Percentiles rank a stretch among this genome's conserved stretches.
Conservation (phyloP, 2,797 vertebrate genomes). For the Hapalemur alaotrensis region DNA sequence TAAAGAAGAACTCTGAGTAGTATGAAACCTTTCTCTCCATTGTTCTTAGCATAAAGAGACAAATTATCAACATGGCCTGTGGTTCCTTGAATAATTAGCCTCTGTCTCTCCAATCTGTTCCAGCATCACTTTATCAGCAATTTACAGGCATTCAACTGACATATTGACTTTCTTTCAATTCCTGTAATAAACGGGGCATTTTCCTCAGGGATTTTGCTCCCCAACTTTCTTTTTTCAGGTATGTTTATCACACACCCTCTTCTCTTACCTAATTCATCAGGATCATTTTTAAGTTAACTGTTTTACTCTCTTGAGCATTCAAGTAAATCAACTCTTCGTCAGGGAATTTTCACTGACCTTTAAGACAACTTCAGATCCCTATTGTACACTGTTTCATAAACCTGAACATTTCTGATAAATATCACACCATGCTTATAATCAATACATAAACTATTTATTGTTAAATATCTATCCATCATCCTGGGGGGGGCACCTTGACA, state of each 20-base stretch:
- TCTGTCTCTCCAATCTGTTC: not conserved
- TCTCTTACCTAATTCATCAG: not conserved
- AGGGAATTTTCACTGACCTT: not conserved
- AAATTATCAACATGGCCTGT: not conserved
- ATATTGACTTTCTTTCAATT: conserved; percentile 6
- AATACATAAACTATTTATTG: not conserved
- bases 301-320: not conserved
- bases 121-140: not conserved
- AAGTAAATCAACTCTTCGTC: not conserved
- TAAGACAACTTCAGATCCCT: not conserved
- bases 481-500: not conserved
- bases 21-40: not conserved
- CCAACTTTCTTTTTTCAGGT: not conserved
- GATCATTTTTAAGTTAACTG: not conserved
- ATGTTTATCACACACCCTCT: not conserved
- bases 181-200: not conserved
- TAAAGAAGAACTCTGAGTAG: not conserved
- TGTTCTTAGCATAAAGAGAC: not conserved
- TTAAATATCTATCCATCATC: not conserved
- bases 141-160: not conserved
- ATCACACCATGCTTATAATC: not conserved
- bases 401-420: not conserved
- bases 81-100: not conserved
- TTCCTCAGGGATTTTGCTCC: not conserved
- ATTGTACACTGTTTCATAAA: not conserved